These are phyloP conservation scores for Sturmia bella DNA, from an alignment of 2,888 invertebrate species.

Conservation along the genomic window DNA sequence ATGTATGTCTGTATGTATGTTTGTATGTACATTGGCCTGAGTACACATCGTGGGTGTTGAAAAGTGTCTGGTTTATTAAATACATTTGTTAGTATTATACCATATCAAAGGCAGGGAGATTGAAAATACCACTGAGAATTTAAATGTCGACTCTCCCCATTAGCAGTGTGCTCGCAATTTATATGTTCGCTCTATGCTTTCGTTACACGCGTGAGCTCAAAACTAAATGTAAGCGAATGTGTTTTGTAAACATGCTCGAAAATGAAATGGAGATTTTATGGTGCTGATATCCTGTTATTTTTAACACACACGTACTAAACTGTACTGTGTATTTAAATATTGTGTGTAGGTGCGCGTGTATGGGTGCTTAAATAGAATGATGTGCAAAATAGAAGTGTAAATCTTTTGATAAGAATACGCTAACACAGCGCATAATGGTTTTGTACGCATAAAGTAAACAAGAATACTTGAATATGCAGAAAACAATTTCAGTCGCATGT, in stretches of 20 bases:
- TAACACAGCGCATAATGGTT: not conserved
- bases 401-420: slow-evolving; percentile 17
- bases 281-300: slow-evolving; percentile 55
- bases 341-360: not conserved
- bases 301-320: slow-evolving; percentile 1
- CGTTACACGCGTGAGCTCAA: not conserved
- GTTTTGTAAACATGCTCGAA: not conserved
- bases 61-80: not conserved
- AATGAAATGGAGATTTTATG: not conserved
- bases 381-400: not conserved
- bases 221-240: not conserved
- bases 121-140: too few species aligned
- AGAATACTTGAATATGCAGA: too few species aligned
- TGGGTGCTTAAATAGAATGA: not conserved
- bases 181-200: not conserved
- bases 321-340: not conserved
- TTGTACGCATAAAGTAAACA: too few species aligned
- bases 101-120: not conserved
- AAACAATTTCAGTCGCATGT: too few species aligned
- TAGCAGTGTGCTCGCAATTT: not conserved
- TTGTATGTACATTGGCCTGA: too few species aligned
- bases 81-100: not conserved
- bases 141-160: not conserved
- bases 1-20: not conserved
- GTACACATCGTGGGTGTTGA: not conserved